Percentiles rank a stretch among this genome's conserved stretches.
These are phyloP conservation scores for Pharmacophagus antenor DNA, from an alignment of 2,888 invertebrate species.

Conservation along the genomic window DNA sequence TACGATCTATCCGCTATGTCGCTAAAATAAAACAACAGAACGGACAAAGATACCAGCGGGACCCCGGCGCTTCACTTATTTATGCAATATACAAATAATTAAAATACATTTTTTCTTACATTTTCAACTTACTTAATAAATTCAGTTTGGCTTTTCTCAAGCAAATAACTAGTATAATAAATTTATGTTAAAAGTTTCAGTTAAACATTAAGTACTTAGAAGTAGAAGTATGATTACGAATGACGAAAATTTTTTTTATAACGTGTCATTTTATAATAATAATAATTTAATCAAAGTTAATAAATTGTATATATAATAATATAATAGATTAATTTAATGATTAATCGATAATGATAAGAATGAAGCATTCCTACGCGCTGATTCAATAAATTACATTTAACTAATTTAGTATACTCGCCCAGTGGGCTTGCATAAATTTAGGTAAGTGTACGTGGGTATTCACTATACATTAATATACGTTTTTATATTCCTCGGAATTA, in stretches of 20 bases:
- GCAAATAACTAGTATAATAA: slow-evolving; percentile 81
- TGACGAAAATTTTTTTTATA: slow-evolving; percentile 81
- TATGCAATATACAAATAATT: slow-evolving; percentile 77
- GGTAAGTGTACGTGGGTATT: slow-evolving; percentile 73
- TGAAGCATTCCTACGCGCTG: slow-evolving; percentile 82
- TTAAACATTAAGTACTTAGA: slow-evolving; percentile 79
- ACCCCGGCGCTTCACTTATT: slow-evolving; percentile 49
- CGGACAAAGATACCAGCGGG: slow-evolving; percentile 43
- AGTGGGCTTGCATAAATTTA: slow-evolving; percentile 70
- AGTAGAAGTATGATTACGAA: slow-evolving; percentile 81
- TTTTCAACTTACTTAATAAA: slow-evolving; percentile 81
- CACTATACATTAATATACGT: slow-evolving; percentile 71
- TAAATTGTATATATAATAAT: slow-evolving; percentile 82
- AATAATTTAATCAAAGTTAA: slow-evolving; percentile 82
- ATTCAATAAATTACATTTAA: slow-evolving; percentile 84
- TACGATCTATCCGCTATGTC: slow-evolving; percentile 38
- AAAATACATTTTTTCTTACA: slow-evolving; percentile 80
- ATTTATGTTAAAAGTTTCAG: slow-evolving; percentile 80
- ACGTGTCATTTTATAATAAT: slow-evolving; percentile 80
- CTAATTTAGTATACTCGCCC: slow-evolving; percentile 84
- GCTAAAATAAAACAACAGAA: slow-evolving; percentile 41
- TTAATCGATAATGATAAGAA: slow-evolving; percentile 81
- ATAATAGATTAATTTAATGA: slow-evolving; percentile 82
- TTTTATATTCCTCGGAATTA: slow-evolving; percentile 75
- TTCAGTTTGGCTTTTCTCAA: slow-evolving; percentile 82